These are phyloP conservation scores for Chaetodon trifascialis DNA, from an alignment of 2,113 vertebrate species.

Conservation along the genomic window DNA sequence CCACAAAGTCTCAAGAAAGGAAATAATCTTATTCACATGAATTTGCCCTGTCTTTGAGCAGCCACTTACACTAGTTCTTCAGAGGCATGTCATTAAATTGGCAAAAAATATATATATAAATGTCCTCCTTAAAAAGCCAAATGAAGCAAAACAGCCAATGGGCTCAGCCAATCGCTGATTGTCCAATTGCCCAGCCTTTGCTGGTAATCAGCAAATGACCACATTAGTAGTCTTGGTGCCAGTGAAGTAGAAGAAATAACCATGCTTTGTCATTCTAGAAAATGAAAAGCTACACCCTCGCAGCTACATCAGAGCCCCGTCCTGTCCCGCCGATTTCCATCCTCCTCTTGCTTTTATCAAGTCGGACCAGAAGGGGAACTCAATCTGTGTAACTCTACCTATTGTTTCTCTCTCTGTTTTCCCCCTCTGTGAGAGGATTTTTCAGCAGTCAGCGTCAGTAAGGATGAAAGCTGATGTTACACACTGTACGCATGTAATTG, in stretches of 20 bases:
- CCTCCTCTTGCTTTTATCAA: not conserved
- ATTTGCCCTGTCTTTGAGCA: too few relatives aligned
- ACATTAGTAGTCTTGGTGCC: not conserved
- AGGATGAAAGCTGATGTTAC: not conserved
- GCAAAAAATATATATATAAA: too few relatives aligned
- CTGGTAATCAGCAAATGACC: not conserved
- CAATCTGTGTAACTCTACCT: not conserved
- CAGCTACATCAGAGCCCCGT: not conserved
- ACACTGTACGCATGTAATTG: constrained; percentile 1
- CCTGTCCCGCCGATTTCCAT: not conserved
- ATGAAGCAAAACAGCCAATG: too few relatives aligned
- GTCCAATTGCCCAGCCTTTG: too few relatives aligned
- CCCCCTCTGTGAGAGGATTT: not conserved
- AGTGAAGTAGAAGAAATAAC: not conserved
- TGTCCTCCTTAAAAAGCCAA: too few relatives aligned
- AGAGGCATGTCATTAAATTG: too few relatives aligned
- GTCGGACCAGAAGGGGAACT: not conserved
- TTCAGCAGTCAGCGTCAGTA: not conserved
- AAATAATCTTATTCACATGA: too few relatives aligned
- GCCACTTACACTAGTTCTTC: too few relatives aligned
- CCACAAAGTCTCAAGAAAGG: too few relatives aligned
- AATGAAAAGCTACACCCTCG: not conserved
- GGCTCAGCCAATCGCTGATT: too few relatives aligned
- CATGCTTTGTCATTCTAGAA: not conserved
- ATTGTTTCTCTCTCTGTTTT: constrained; percentile 12